These are phyloP conservation scores for Macaca fascicularis DNA, from an alignment of 2,113 vertebrate species.

Conservation along the genomic window T2T-MFA8v1.1 NC_088385.1:14517501-14518000, in stretches of 20 bases:
- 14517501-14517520: neutral
- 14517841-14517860: neutral
- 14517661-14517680: neutral
- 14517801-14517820: constrained; percentile 33
- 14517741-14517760: neutral
- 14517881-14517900: neutral
- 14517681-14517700: neutral
- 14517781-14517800: neutral
- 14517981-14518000: constrained; percentile 1
- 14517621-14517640: neutral
- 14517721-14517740: neutral
- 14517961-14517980: neutral
- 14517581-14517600: neutral
- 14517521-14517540: neutral
- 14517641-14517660: neutral
- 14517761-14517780: neutral
- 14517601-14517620: neutral
- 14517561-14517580: neutral
- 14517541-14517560: neutral
- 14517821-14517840: neutral
- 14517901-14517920: neutral
- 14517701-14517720: neutral
- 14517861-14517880: neutral
- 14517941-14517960: neutral
- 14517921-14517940: neutral